A percentile compares a stretch with the other conserved stretches of the same genome.
Evolutionary conservation across 1,140 invertebrate genomes (phyloP).

Genomic region (Trachymyrmex septentrionalis): DNA sequence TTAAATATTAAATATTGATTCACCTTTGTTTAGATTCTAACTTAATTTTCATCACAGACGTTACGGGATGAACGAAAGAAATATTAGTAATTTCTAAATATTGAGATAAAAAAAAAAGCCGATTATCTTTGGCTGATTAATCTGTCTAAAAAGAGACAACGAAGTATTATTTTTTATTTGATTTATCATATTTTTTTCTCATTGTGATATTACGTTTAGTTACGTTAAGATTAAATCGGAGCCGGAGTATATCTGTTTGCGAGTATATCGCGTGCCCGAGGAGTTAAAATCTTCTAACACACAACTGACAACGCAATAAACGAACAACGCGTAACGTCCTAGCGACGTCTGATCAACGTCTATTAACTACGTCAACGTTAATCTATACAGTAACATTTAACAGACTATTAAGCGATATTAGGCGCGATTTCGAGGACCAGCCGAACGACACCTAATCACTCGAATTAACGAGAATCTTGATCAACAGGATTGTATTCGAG

Average conservation of each 20-base stretch:
- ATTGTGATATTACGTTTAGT: not conserved
- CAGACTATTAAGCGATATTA: slow-evolving; percentile 62
- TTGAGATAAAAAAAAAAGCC: not conserved
- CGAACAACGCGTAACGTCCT: slow-evolving; percentile 55
- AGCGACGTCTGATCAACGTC: slow-evolving; percentile 50
- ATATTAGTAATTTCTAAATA: not conserved
- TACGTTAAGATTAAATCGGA: not conserved
- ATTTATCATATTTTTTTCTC: not conserved
- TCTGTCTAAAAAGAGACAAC: not conserved
- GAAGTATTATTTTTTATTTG: not conserved
- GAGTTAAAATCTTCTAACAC: slow-evolving; percentile 44
- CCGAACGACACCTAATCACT: slow-evolving; percentile 57
- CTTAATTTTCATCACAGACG: not conserved
- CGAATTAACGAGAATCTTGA: slow-evolving; percentile 64
- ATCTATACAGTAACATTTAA: slow-evolving; percentile 63
- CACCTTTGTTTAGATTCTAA: not conserved
- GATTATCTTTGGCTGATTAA: not conserved
- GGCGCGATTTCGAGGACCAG: slow-evolving; percentile 60
- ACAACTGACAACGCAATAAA: slow-evolving; percentile 59
- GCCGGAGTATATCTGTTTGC: not conserved
- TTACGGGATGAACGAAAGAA: not conserved
- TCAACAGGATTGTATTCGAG: slow-evolving; percentile 11
- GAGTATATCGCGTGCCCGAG: slow-evolving; percentile 24
- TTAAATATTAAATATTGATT: not conserved
- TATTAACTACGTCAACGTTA: slow-evolving; percentile 51